These are phyloP conservation scores for Amorpha juglandis DNA, from an alignment of 2,888 invertebrate genomes.

Conservation along the genomic window DNA sequence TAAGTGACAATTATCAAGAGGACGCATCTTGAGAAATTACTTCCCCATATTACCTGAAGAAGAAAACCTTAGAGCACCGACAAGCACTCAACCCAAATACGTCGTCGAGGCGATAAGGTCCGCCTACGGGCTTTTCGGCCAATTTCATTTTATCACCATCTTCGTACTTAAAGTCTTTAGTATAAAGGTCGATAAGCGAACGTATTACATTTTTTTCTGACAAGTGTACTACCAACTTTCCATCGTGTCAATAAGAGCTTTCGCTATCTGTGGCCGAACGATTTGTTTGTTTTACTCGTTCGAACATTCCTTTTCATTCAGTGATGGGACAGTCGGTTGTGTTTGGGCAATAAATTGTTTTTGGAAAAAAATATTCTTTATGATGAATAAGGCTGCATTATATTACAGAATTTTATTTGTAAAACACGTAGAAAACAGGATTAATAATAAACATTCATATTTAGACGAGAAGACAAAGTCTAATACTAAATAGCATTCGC, in stretches of 20 bases:
- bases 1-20: neutral
- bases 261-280: slow-evolving; percentile 80
- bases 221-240: slow-evolving; percentile 66
- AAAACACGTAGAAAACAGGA: no score
- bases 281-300: slow-evolving; percentile 76
- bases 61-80: slow-evolving; percentile 3
- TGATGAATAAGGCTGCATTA: no score
- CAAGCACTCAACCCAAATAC: slow-evolving; percentile 70
- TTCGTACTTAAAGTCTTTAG: slow-evolving; percentile 41
- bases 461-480: no score
- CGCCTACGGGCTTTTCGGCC: slow-evolving; percentile 54
- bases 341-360: neutral
- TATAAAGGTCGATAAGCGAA: slow-evolving; percentile 45
- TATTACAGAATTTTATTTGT: no score
- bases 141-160: slow-evolving; percentile 16
- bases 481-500: no score
- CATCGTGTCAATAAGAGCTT: slow-evolving; percentile 82
- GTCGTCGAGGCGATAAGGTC: slow-evolving; percentile 67
- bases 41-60: neutral
- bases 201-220: slow-evolving; percentile 33
- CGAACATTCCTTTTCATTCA: slow-evolving; percentile 59
- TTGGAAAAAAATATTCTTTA: no score
- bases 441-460: no score
- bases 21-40: neutral
- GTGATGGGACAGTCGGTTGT: neutral